Conservation (phyloP, 2,888 invertebrate genomes). For the Pherbina coryleti region DNA sequence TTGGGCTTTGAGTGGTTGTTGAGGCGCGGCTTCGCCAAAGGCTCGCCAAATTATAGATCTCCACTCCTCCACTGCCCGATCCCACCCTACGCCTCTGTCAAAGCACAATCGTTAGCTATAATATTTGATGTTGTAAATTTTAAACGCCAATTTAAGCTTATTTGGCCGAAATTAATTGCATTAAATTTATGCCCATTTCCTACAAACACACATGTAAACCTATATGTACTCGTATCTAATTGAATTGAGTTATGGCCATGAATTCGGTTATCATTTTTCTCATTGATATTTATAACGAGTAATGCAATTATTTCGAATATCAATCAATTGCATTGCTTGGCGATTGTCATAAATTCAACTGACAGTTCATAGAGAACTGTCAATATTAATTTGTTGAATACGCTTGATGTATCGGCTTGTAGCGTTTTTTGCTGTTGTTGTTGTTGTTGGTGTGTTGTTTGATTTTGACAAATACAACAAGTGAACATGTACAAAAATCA, state of each 20-base stretch:
- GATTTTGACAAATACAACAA: not conserved
- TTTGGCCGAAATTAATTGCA: not conserved
- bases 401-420: not conserved
- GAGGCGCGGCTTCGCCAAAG: not conserved
- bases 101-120: too few species aligned
- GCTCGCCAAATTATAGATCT: not conserved
- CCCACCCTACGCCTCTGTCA: too few species aligned
- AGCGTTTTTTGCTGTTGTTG: not conserved
- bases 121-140: not conserved
- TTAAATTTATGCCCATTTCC: not conserved
- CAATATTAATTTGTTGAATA: constrained; percentile 14
- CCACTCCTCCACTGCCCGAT: too few species aligned
- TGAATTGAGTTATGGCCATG: constrained; percentile 19
- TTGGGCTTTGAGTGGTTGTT: not conserved
- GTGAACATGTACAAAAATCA: not conserved
- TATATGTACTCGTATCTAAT: not conserved
- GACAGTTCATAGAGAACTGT: constrained; percentile 28
- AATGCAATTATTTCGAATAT: constrained; percentile 24
- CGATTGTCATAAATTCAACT: constrained; percentile 31
- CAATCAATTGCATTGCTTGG: constrained; percentile 10
- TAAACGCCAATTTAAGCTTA: not conserved
- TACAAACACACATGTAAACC: not conserved
- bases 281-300: constrained; percentile 13
- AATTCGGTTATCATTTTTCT: not conserved
- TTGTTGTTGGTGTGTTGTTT: not conserved